These are phyloP conservation scores for Sphaerodactylus townsendi DNA, from an alignment of 2,113 vertebrate species.

Conservation along the genomic window DNA sequence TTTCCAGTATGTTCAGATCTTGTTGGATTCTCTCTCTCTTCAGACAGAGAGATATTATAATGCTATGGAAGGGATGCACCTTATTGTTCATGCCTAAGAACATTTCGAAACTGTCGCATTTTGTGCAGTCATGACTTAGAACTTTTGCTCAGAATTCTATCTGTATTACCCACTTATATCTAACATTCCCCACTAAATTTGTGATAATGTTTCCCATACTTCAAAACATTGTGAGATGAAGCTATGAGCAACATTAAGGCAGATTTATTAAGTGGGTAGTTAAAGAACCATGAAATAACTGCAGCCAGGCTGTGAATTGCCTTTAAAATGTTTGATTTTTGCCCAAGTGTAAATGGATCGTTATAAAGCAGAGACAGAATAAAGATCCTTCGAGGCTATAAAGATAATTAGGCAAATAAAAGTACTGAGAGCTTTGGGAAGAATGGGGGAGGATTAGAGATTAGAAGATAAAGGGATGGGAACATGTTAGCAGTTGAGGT, in stretches of 20 bases:
- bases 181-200: background rate
- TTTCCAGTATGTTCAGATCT: too few species aligned
- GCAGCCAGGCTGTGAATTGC: slow-evolving; percentile 25
- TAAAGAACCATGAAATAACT: slow-evolving; percentile 52
- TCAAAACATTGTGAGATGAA: slow-evolving; percentile 17
- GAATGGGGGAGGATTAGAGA: too few species aligned
- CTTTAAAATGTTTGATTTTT: slow-evolving; percentile 40
- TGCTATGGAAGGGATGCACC: too few species aligned
- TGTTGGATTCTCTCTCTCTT: too few species aligned
- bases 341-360: background rate
- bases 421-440: too few species aligned
- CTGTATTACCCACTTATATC: background rate
- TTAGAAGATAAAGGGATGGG: too few species aligned
- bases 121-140: too few species aligned
- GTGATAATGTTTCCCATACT: slow-evolving; percentile 2
- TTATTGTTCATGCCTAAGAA: too few species aligned
- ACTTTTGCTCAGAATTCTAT: background rate
- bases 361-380: slow-evolving; percentile 28
- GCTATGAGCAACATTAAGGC: slow-evolving; percentile 46
- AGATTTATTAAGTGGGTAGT: slow-evolving; percentile 26
- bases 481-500: too few species aligned
- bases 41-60: too few species aligned
- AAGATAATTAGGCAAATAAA: slow-evolving; percentile 25
- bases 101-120: too few species aligned
- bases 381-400: slow-evolving; percentile 8